Conservation (phyloP, 2,888 invertebrate genomes). For the Branchipolynoe longqiensis region DNA sequence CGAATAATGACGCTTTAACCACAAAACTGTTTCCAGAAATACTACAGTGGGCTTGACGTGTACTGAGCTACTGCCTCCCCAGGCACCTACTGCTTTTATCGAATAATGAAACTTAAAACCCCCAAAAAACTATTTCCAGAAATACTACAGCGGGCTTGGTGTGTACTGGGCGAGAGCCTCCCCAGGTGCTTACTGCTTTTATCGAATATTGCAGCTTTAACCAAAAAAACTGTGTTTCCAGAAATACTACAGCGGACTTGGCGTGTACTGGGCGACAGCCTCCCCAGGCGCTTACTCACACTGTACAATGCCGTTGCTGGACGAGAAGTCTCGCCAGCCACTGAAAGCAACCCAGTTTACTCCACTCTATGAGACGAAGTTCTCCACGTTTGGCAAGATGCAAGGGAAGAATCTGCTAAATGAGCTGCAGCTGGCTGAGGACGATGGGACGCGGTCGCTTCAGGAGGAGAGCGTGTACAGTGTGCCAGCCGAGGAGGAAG, state of each 20-base stretch:
- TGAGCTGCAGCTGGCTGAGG: slow-evolving; percentile 14
- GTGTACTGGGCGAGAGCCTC: slow-evolving; percentile 15
- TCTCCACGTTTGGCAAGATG: slow-evolving; percentile 77
- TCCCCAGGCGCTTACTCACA: slow-evolving; percentile 35
- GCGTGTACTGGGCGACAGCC: slow-evolving; percentile 25
- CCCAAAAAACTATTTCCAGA: too few relatives aligned
- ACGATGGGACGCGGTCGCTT: not conserved
- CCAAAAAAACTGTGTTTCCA: too few relatives aligned
- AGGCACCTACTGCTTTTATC: too few relatives aligned
- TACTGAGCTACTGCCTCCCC: too few relatives aligned
- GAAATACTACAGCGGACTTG: slow-evolving; percentile 56
- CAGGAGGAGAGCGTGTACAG: slow-evolving; percentile 25
- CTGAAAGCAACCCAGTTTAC: slow-evolving; percentile 14
- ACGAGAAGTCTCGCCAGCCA: not conserved
- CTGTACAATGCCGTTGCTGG: not conserved
- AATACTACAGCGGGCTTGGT: slow-evolving; percentile 30
- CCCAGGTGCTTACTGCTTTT: not conserved
- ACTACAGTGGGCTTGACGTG: too few relatives aligned
- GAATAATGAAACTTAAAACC: too few relatives aligned
- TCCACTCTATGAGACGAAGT: slow-evolving; percentile 63
- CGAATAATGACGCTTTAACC: too few relatives aligned
- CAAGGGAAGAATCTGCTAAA: slow-evolving; percentile 48
- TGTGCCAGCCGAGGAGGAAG: not conserved
- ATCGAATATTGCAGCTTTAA: too few relatives aligned
- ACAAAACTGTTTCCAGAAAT: too few relatives aligned